Evolutionary conservation across 2,797 vertebrate species (phyloP), one percentile per base, ranked within the genome.

Genomic region (Paratrypauchen microcephalus): DNA sequence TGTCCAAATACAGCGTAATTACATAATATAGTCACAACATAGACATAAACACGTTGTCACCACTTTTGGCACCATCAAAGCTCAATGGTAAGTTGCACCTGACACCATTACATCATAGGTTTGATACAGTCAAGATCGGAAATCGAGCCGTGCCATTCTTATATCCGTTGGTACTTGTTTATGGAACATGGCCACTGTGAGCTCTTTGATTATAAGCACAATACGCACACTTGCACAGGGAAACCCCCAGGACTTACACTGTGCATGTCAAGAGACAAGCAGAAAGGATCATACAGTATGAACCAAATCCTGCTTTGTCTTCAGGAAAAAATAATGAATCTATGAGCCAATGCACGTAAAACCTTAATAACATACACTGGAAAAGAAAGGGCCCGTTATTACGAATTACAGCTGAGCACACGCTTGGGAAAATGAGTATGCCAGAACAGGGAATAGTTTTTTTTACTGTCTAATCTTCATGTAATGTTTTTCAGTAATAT

Each of bases 101-200:
- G 72, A 7, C 6, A 26, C 30, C 39, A 64, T 64, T 64, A 64
- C 62, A 48, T 64, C 62, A 64, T 47, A 23, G 23, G 6, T 64
- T 64, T 47, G 15, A 26, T 19, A 18, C 62, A 18, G 60, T 5
- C 13, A 6, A 19, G 7, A 3, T 23, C 26, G 18, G 52, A 41
- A 70, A 64, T 30, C 56, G 39, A 39, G 6, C 18, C 5, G 21
- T 12, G 39, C 24, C 41, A 21, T 2, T 50, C 45, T 2, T 9
- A 66, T 61, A 28, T 23, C 19, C 16, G 60, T 13, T 61, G 0
- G 13, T 45, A 26, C 52, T 48, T 69, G 2, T 65, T 60, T n/a
- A 78, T n/a, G 18, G 26, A 86, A 80, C 70, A 84, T 82, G 76
- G 73, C 78, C 71, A 69, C 74, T 64, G 72, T 68, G 72, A 66